Conservation (phyloP, 1,140 invertebrate genomes). For the Orchestia grillus region DNA sequence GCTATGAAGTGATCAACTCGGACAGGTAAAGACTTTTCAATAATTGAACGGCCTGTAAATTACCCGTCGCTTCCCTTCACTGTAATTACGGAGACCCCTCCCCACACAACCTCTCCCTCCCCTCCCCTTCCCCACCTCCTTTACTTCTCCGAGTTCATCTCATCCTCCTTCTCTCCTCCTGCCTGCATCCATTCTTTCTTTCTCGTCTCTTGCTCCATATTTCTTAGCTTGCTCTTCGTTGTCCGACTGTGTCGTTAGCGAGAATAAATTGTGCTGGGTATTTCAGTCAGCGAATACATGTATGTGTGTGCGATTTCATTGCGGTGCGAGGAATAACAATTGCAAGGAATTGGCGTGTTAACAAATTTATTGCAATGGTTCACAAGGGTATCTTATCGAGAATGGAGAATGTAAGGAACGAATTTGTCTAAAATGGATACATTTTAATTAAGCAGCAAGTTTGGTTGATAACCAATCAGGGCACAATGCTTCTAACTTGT, state of each 20-base stretch:
- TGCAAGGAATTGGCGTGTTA: too few relatives aligned
- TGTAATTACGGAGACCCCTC: constrained; percentile 24
- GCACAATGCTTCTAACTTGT: too few relatives aligned
- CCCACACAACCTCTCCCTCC: neutral
- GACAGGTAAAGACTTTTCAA: constrained; percentile 56
- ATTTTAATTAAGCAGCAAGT: too few relatives aligned
- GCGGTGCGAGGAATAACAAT: too few relatives aligned
- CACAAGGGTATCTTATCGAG: too few relatives aligned
- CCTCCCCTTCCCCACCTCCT: neutral
- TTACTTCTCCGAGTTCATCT: neutral
- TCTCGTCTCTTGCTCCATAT: neutral
- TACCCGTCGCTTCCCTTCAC: constrained; percentile 44
- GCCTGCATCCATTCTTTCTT: neutral
- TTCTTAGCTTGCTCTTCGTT: neutral
- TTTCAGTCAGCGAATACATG: too few relatives aligned
- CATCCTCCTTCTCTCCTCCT: neutral
- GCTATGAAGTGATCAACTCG: constrained; percentile 41
- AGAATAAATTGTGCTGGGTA: neutral
- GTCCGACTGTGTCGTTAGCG: neutral
- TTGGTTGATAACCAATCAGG: too few relatives aligned
- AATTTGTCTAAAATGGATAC: too few relatives aligned
- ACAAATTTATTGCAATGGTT: too few relatives aligned
- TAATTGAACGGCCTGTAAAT: constrained; percentile 55
- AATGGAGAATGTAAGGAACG: too few relatives aligned
- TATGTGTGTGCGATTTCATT: too few relatives aligned